These are phyloP conservation scores for Phyllotreta cruciferae DNA, from an alignment of 2,888 invertebrate species.

Conservation along the genomic window DNA sequence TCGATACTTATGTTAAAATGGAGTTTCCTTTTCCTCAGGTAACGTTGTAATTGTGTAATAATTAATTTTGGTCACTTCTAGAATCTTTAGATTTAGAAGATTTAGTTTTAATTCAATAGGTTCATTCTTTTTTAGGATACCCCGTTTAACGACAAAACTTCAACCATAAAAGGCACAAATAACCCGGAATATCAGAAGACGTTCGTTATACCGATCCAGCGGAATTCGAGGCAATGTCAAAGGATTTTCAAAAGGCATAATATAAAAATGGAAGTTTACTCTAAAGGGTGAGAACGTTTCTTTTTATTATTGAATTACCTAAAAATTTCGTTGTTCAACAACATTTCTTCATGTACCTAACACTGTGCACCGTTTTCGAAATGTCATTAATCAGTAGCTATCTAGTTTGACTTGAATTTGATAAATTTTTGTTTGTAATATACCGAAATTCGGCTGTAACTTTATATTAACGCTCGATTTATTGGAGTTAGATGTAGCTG, in stretches of 20 bases:
- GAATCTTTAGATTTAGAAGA: background rate
- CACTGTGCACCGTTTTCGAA: no score
- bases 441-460: background rate
- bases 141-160: conserved; percentile 77
- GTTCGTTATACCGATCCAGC: conserved; percentile 80
- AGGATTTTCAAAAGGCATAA: conserved; percentile 88
- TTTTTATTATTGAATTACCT: conserved; percentile 3
- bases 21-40: conserved; percentile 92
- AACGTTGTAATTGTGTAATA: conserved; percentile 26
- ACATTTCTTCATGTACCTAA: no score
- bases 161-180: conserved; percentile 81
- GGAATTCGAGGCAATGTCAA: conserved; percentile 80
- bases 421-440: background rate
- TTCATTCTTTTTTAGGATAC: conserved; percentile 66
- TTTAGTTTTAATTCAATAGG: background rate
- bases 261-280: conserved; percentile 90
- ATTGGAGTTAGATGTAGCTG: conserved; percentile 29
- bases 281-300: conserved; percentile 81
- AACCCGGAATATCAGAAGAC: conserved; percentile 88
- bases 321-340: background rate
- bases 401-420: background rate
- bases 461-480: conserved; percentile 20
- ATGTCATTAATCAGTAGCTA: background rate
- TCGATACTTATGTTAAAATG: conserved; percentile 91
- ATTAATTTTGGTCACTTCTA: background rate